These are phyloP conservation scores for Malthinus seriepunctatus DNA, from an alignment of 2,888 invertebrate species.

Conservation along the genomic window DNA sequence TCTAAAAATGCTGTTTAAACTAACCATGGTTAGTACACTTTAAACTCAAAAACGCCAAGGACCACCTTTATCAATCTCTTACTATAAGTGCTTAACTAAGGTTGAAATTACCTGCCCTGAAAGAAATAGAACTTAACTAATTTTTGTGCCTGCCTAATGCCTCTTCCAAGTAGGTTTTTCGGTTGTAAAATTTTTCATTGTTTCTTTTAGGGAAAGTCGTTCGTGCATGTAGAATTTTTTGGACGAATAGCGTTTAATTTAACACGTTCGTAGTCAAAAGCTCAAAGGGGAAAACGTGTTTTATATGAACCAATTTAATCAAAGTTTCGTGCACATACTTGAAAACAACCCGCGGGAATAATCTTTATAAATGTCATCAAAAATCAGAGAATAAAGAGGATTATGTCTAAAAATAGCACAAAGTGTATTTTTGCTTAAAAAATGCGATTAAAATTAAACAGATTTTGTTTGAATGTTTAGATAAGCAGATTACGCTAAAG, in stretches of 20 bases:
- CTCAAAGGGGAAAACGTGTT: conserved; percentile 43
- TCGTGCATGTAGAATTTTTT: too few relatives aligned
- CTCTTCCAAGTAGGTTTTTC: too few relatives aligned
- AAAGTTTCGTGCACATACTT: conserved; percentile 44
- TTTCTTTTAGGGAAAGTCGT: too few relatives aligned
- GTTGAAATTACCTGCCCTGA: too few relatives aligned
- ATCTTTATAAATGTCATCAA: conserved; percentile 44
- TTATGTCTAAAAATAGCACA: background rate
- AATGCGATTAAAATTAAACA: conserved; percentile 8
- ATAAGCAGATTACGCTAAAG: conserved; percentile 25
- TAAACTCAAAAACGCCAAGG: too few relatives aligned
- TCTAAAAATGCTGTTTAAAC: too few relatives aligned
- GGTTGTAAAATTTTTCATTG: too few relatives aligned
- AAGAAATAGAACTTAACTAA: too few relatives aligned
- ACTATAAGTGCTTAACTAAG: too few relatives aligned
- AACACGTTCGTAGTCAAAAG: conserved; percentile 44
- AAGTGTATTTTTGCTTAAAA: background rate
- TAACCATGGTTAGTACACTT: too few relatives aligned
- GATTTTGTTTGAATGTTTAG: conserved; percentile 23
- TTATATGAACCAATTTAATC: conserved; percentile 49
- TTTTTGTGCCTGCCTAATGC: too few relatives aligned
- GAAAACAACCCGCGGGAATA: conserved; percentile 48
- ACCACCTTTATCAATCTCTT: too few relatives aligned
- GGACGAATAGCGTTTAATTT: conserved; percentile 28
- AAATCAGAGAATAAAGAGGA: conserved; percentile 37